These are phyloP conservation scores for Sebastes hopkinsi DNA, from an alignment of 2,797 vertebrate species.

Conservation along the genomic window DNA sequence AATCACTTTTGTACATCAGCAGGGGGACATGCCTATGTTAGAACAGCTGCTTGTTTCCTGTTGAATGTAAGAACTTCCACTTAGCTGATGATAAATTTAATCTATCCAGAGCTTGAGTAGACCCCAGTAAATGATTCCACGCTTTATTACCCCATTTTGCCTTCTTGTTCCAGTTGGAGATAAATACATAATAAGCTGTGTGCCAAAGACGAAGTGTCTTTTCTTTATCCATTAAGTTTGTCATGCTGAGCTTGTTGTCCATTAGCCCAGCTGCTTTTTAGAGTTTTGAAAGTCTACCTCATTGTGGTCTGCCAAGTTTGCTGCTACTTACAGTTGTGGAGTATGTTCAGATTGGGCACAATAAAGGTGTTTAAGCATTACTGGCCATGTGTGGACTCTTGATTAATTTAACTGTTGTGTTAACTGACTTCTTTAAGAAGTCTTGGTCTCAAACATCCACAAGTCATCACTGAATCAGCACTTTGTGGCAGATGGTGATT, in stretches of 20 bases:
- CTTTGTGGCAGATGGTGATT: no score
- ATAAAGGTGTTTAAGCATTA: conserved; percentile 99
- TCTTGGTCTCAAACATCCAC: neutral
- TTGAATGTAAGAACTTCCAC: conserved; percentile 88
- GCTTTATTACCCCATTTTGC: conserved; percentile 75
- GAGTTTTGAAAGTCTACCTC: conserved; percentile 99
- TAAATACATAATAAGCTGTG: conserved; percentile 88
- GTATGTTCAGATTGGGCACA: conserved; percentile 97
- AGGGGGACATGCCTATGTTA: conserved; percentile 83
- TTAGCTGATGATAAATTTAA: conserved; percentile 83
- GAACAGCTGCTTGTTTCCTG: conserved; percentile 83
- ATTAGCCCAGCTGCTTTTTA: conserved; percentile 96
- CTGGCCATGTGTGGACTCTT: conserved; percentile 16
- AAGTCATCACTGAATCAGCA: no score
- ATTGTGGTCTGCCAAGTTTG: conserved; percentile 98
- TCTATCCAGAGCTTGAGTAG: conserved; percentile 90
- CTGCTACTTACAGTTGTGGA: conserved; percentile 95
- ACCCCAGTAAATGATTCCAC: conserved; percentile 76
- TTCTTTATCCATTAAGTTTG: conserved; percentile 76
- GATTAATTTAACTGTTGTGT: neutral
- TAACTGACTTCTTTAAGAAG: neutral
- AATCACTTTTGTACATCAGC: conserved; percentile 95
- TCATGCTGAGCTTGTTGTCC: conserved; percentile 92
- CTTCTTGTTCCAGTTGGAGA: conserved; percentile 81
- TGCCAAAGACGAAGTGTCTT: conserved; percentile 95